Evolutionary conservation across 1,140 invertebrate species (phyloP), one percentile per base, ranked within the genome.

Genomic region (Goniozus legneri): DNA sequence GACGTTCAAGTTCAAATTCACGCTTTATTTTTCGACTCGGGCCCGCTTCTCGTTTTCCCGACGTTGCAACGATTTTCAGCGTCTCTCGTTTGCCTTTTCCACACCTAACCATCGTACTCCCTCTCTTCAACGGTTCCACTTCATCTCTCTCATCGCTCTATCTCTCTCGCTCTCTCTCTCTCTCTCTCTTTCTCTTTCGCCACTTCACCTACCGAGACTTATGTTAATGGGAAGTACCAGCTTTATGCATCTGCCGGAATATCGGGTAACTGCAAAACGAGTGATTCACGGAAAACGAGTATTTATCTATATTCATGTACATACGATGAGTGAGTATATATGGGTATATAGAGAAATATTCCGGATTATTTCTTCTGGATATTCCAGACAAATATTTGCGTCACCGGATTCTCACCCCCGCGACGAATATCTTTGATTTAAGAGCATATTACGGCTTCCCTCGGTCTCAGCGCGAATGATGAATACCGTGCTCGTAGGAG

Each of bases 171-270:
- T 27, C 24, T 6, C 24, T 27, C 24, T 27, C 4, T 10, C 4
- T 10, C 4, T 27, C 10, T 10, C 24, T 10, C 24, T 27, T 27
- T 27, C 10, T 27, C 4, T 27, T 27, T 10, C 4, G 4, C 24
- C 24, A 27, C 24, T 10, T 27, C 24, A 53, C 36, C 52, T 50
- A 41, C 47, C 18, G 13, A 34, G 38, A 50, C 52, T 58, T 52
- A 58, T 58, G 56, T 57, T 58, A 58, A 58, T 53, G 44, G 30
- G 33, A 43, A 56, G 13, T 47, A 30, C 33, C 37, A 35, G 48
- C 20, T 49, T 15, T 2, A n/a, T 45, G 33, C 10, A 56, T 52
- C 37, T 10, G 31, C 16, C 34, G 30, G 48, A 58, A 56, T 42
- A 44, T 47, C 19, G 34, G 33, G 38, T 56, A 58, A 58, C 56